Evolutionary conservation across 2,888 invertebrate genomes (phyloP), one percentile per base, ranked within the genome.

Genomic region (Aricia artaxerxes): DNA sequence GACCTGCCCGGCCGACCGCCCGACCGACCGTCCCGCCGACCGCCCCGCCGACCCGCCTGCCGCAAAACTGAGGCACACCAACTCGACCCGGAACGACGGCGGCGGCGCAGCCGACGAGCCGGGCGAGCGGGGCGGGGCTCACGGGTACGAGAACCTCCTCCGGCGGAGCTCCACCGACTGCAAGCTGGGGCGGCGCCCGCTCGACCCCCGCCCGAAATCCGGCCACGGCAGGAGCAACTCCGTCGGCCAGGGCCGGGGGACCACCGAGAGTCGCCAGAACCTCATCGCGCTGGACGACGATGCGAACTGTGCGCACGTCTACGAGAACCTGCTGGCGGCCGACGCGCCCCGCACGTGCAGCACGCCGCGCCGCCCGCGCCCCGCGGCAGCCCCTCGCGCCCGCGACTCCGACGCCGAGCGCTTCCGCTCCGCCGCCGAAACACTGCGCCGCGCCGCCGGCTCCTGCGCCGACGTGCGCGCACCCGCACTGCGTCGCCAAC

Each of bases 151-250:
- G 64, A 94, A 94, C 84, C 83, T 94, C 80, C 86, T 94, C 80
- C 93, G 93, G 78, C 87, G 93, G 64, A 94, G 93, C 82, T 90
- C 91, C 64, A 94, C 94, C 83, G 95, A 95, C 82, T 92, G 92
- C 84, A 93, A 92, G 82, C 81, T 93, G 80, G 88, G 88, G 1
- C 92, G 90, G 82, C 91, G 88, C 83, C 77, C 87, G 60, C 88
- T 88, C 9, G 94, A 93, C 72, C 81, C 86, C 0, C 92, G 90
- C 84, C 83, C 85, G 38, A 87, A 88, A 35, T 84, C 81, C 78
- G 90, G 91, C 31, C 94, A 94, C 84, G 92, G 89, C 80, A 94
- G 94, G 88, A 95, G 94, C 83, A 92, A 90, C 82, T 94, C 94
- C 0, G 91, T 94, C 16, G 94, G 93, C 1, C 94, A 94, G 82